Evolutionary conservation across 2,888 invertebrate genomes (phyloP).

Genomic region (Tanypteryx hageni): DNA sequence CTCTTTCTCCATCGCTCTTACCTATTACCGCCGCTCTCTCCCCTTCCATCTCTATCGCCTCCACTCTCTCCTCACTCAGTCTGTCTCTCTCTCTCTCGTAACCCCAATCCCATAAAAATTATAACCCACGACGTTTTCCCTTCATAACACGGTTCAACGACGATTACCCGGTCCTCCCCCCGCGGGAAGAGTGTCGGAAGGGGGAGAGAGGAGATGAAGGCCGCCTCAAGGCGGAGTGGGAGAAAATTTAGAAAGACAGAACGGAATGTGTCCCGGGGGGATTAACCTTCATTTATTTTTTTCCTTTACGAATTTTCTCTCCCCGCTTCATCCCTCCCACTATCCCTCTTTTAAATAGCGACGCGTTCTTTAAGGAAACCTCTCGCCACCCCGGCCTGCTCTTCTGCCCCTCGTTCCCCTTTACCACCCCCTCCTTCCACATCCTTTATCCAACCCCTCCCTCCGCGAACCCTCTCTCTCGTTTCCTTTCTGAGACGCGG

Average conservation of each 20-base stretch:
- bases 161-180: slow-evolving; percentile 40
- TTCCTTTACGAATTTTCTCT: slow-evolving; percentile 8
- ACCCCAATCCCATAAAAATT: slow-evolving; percentile 51
- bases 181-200: background rate
- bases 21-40: background rate
- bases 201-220: background rate
- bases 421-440: too few relatives aligned
- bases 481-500: too few relatives aligned
- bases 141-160: slow-evolving; percentile 62
- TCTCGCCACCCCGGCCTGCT: too few relatives aligned
- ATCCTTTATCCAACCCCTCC: background rate
- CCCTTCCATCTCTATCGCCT: background rate
- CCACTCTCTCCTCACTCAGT: background rate
- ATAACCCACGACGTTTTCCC: slow-evolving; percentile 60
- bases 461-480: background rate
- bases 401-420: too few relatives aligned
- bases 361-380: slow-evolving; percentile 34
- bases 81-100: background rate
- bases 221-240: background rate
- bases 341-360: slow-evolving; percentile 52
- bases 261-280: slow-evolving; percentile 47
- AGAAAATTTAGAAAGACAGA: slow-evolving; percentile 57
- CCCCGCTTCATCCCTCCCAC: background rate
- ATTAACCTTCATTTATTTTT: slow-evolving; percentile 62
- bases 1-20: background rate